These are phyloP conservation scores for Etia nguti DNA, from an alignment of 2,113 vertebrate genomes.

Conservation along the genomic window DNA sequence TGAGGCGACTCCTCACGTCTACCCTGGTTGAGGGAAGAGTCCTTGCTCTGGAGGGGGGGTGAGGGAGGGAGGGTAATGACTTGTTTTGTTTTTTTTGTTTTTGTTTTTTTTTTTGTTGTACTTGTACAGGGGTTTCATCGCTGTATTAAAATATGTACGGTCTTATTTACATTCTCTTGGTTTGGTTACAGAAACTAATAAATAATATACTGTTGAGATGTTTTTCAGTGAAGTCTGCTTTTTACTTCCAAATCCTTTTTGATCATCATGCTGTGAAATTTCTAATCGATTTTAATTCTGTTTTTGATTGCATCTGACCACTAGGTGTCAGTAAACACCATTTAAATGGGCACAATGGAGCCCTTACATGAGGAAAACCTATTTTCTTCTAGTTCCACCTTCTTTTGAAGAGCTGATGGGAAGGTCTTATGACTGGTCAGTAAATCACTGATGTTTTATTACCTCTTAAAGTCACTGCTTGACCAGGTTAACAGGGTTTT, in stretches of 20 bases:
- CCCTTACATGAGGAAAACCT: not conserved
- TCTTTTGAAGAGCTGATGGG: not conserved
- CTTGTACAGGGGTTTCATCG: conserved; percentile 97
- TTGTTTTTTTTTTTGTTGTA: conserved; percentile 79
- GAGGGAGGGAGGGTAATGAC: conserved; percentile 52
- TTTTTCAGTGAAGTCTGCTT: not conserved
- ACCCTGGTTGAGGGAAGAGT: conserved; percentile 37
- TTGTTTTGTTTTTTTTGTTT: conserved; percentile 43
- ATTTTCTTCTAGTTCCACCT: not conserved
- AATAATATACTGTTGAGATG: conserved; percentile 83
- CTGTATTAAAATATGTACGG: conserved; percentile 99
- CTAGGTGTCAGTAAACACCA: conserved; percentile 7
- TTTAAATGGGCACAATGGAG: not conserved
- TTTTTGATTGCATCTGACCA: not conserved
- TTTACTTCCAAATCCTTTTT: not conserved
- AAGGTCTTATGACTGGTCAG: not conserved
- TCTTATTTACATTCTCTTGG: conserved; percentile 99
- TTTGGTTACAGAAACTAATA: conserved; percentile 99
- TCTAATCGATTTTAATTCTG: not conserved
- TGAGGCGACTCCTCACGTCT: conserved; percentile 26
- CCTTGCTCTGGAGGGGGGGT: conserved; percentile 46
- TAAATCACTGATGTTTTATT: not conserved
- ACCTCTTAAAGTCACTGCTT: not conserved
- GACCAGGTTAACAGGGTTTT: not conserved
- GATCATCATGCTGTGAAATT: not conserved